phyloP scores from a whole-genome alignment of 2,888 invertebrate species.

The Tachystola acroxantha region DNA sequence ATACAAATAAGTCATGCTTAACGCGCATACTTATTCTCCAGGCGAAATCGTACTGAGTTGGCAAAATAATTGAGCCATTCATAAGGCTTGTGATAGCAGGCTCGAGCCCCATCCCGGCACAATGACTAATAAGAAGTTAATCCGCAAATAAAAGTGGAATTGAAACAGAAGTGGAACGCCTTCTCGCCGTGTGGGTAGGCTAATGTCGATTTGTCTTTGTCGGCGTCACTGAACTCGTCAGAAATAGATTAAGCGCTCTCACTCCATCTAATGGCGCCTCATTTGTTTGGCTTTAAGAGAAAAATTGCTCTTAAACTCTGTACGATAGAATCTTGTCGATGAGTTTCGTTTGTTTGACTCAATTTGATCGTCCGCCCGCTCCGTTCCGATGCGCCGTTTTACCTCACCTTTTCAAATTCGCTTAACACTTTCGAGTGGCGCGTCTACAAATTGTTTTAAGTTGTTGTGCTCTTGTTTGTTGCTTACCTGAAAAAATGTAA shows the following conservation, averaged over 20 bases:
- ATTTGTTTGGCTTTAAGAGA: constrained; percentile 78
- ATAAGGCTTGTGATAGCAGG: constrained; percentile 72
- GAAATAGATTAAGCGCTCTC: constrained; percentile 79
- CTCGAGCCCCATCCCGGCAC: constrained; percentile 50
- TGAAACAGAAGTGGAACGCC: constrained; percentile 76
- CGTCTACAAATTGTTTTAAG: constrained; percentile 51
- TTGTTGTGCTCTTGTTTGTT: constrained; percentile 42
- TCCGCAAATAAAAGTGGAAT: constrained; percentile 78
- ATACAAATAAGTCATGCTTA: constrained; percentile 36
- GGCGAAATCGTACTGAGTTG: constrained; percentile 50
- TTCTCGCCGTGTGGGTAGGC: constrained; percentile 76
- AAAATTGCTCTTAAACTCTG: constrained; percentile 73
- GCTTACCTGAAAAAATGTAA: constrained; percentile 55
- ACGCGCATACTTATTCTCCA: constrained; percentile 23
- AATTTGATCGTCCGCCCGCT: constrained; percentile 39
- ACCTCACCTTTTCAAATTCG: constrained; percentile 53
- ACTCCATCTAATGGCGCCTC: constrained; percentile 77
- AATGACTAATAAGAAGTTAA: constrained; percentile 78
- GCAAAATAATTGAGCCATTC: constrained; percentile 74
- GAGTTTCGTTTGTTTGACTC: constrained; percentile 67
- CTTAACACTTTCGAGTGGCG: constrained; percentile 58
- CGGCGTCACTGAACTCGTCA: constrained; percentile 79
- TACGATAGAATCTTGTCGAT: constrained; percentile 69
- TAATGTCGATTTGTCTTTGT: constrained; percentile 78
- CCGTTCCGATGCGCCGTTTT: constrained; percentile 19